Base-by-base conservation (phyloP, 2,797 vertebrate species). In the Melanotaenia maccullochi region DNA sequence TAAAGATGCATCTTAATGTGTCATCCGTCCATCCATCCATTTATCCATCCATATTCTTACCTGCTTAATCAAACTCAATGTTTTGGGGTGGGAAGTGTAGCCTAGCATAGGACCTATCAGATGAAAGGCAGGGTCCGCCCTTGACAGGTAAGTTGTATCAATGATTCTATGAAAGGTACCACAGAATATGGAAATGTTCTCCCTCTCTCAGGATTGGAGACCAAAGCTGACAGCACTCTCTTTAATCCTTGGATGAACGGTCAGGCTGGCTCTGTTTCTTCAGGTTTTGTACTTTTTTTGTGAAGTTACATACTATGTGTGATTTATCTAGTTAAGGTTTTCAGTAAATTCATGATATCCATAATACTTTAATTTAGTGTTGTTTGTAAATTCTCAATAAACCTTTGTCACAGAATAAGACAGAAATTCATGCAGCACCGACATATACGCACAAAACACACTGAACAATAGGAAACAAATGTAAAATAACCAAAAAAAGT, bases 401-500 rank as follows among this genome's bases (percentile, higher is more conserved):
- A n/a, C 2, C 4, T 20, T n/a, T 49, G 44, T 8, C 44, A 47
- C 18, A 2, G 44, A 66, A 25, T 60, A 62, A 64, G 4, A 55
- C 42, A 65, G 60, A 42, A 5, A 55, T 65, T 59, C 35, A 78
- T 75, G 63, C 76, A 67, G 33, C 49, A 75, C 24, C 55, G n/a
- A 59, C 68, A 84, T 63, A 68, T 61, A 73, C 73, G 71, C 62
- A 68, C 65, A 55, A 65, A 20, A 60, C 79, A 85, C 20, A 51
- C 5, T 5, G 55, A 36, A 51, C 4, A 44, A 55, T 13, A 66
- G 38, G 55, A n/a, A 7, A 33, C 77, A 44, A 25, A 36, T 65
- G 68, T 14, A 69, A 9, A 61, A 67, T 16, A 66, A 76, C 4
- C 33, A 63, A 51, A n/a, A 52, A 54, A 52, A 68, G 87, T 94